A percentile compares a stretch with the other conserved stretches of the same genome.
phyloP scores from a whole-genome alignment of 2,888 invertebrate genomes.

The Synanthedon andrenaeformis region DNA sequence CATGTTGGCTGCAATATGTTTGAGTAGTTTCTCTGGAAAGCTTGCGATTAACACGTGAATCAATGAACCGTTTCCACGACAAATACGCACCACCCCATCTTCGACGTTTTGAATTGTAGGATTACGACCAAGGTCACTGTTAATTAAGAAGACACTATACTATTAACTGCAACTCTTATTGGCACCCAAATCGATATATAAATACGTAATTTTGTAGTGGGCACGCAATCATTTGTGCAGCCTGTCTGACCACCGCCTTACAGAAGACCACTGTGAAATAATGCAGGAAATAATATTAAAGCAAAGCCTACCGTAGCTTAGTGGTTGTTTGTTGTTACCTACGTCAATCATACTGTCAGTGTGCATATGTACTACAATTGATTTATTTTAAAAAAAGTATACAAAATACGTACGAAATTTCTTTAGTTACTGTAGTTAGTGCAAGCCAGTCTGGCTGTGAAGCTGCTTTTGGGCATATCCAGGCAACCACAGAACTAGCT shows the following conservation, averaged over 20 bases:
- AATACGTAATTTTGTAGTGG: constrained; percentile 4
- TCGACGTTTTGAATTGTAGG: constrained; percentile 85
- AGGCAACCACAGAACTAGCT: constrained; percentile 52
- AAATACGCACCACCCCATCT: constrained; percentile 85
- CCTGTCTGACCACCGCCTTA: too few species aligned
- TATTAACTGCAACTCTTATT: constrained; percentile 1
- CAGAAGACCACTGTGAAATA: too few species aligned
- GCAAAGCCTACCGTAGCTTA: too few species aligned
- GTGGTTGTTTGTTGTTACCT: background rate
- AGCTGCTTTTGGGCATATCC: constrained; percentile 57
- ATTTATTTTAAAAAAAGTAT: background rate
- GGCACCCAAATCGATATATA: constrained; percentile 1
- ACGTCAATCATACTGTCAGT: too few species aligned
- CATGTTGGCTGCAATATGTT: constrained; percentile 76
- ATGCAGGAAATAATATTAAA: too few species aligned
- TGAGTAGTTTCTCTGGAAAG: constrained; percentile 72
- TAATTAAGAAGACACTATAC: too few species aligned
- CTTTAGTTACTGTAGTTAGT: constrained; percentile 54
- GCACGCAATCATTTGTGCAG: background rate
- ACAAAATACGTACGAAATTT: constrained; percentile 37
- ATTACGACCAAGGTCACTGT: constrained; percentile 88
- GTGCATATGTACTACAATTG: too few species aligned
- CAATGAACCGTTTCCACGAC: constrained; percentile 90
- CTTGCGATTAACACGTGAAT: constrained; percentile 80
- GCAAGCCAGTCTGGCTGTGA: constrained; percentile 52